Evolutionary conservation across 2,888 invertebrate species (phyloP).

Genomic region (Erebia epiphron): DNA sequence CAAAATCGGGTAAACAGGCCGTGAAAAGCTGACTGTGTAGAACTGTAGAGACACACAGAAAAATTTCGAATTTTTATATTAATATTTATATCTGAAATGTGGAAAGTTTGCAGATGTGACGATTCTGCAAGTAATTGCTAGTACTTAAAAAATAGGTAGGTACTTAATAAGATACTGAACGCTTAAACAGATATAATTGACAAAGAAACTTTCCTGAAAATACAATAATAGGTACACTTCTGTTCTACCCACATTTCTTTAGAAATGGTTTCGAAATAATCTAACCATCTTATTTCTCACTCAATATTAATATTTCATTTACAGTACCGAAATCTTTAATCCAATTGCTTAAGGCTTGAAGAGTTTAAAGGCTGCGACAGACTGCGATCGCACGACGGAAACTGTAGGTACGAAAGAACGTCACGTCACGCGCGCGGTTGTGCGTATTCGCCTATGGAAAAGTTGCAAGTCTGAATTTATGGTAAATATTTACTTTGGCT

Average conservation of each 20-base stretch:
- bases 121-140: no score
- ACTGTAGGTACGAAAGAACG: neutral
- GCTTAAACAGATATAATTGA: neutral
- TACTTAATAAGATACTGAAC: neutral
- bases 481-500: no score
- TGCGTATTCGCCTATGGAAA: neutral
- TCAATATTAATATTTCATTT: constrained; percentile 13
- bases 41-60: no score
- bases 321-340: constrained; percentile 14
- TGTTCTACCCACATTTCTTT: neutral
- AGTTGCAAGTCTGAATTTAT: no score
- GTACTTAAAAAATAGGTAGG: neutral
- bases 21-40: no score
- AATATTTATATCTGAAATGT: no score
- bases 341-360: constrained; percentile 20
- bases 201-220: neutral
- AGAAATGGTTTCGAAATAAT: constrained; percentile 8
- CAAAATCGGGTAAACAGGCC: no score
- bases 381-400: neutral
- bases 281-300: neutral
- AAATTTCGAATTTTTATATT: no score
- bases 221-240: neutral
- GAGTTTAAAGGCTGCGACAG: neutral
- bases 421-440: neutral
- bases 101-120: no score